Evolutionary conservation across 2,113 vertebrate genomes (phyloP), one percentile per base, ranked within the genome.

Genomic region (Proterorhinus semilunaris): DNA sequence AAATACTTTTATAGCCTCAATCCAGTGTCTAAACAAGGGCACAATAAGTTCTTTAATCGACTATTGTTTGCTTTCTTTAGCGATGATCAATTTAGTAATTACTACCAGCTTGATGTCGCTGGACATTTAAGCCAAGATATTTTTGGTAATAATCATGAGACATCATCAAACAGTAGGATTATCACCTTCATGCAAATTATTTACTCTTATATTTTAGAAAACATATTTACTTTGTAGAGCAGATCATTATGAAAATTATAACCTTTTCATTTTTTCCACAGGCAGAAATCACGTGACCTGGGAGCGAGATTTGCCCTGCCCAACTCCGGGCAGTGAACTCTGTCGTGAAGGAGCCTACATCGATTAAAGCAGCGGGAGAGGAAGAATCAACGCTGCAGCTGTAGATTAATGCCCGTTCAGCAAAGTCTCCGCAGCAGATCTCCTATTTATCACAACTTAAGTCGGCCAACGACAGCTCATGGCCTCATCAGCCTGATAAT

Each of bases 401-500:
- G 10, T 27, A 62, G 76, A 78, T 84, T 76, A 21, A 62, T 44
- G 66, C 53, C 69, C 70, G 64, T n/a, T 42, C 69, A 54, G 53
- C 50, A 12, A 1, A 0, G 6, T 5, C 59, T 72, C 43, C 1
- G 69, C 51, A 62, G 63, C 27, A 43, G 11, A 51, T 66, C 52
- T 11, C 27, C 61, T 55, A 75, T 76, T 81, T 15, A 66, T 69
- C 70, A 50, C 48, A 63, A 75, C 54, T 88, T 79, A 87, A 83
- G 69, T 65, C 45, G 10, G 53, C 58, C 72, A 76, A 68, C 75
- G 87, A 82, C 68, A 74, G 83, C 67, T 72, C 49, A 72, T 46
- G 62, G 77, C 83, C 81, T 86, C 84, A 85, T 81, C 57, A 66
- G 15, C 44, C 64, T 47, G 51, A 74, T 70, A 82, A 81, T 79